phyloP scores from a whole-genome alignment of 2,797 vertebrate species.

The Muscicapa striata region DNA sequence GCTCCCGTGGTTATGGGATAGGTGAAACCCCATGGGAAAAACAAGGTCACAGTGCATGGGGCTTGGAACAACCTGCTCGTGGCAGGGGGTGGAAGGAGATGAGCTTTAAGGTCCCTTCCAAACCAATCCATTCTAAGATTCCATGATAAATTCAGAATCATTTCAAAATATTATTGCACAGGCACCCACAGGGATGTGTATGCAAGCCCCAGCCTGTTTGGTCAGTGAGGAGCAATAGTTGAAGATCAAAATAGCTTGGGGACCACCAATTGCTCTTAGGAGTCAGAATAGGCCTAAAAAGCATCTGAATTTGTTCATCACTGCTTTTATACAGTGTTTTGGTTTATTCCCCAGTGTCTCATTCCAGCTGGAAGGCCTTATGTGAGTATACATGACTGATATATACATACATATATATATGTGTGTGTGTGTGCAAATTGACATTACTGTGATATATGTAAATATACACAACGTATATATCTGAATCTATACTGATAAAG shows the following conservation, averaged over 20 bases:
- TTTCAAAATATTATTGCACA: neutral
- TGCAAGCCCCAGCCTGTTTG: neutral
- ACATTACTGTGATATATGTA: neutral
- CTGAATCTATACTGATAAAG: neutral
- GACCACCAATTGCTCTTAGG: neutral
- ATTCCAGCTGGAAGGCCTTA: neutral
- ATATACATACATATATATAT: neutral
- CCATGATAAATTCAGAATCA: neutral
- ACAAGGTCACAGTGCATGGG: neutral
- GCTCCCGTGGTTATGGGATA: accelerated
- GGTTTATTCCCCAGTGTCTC: neutral
- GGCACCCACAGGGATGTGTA: accelerated
- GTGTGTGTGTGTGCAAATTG: neutral
- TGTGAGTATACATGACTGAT: neutral
- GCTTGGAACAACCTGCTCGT: neutral
- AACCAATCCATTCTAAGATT: neutral
- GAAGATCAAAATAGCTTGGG: neutral
- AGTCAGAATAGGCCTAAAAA: neutral
- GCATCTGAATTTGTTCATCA: neutral
- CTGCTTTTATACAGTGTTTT: neutral
- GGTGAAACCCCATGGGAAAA: neutral
- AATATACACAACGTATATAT: neutral
- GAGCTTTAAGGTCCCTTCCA: neutral
- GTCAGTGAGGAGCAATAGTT: accelerated
- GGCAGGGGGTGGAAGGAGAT: accelerated